A percentile compares a stretch with the other conserved stretches of the same genome.
phyloP scores from a whole-genome alignment of 1,140 invertebrate genomes.

The Habropoda laboriosa region DNA sequence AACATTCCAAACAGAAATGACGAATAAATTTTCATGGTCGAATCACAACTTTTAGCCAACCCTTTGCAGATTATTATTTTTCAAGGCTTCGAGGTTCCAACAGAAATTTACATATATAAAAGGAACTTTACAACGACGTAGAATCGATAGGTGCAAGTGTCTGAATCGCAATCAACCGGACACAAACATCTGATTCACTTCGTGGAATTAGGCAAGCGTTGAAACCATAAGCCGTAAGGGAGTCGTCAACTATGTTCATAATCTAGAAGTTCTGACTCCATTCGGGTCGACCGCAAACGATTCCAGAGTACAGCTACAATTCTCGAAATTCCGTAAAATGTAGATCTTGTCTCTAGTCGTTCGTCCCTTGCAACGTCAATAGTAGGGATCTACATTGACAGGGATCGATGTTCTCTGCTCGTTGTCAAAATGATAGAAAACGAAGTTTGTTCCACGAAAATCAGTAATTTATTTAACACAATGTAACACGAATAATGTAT shows the following conservation, averaged over 20 bases:
- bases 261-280: conserved; percentile 47
- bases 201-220: conserved; percentile 49
- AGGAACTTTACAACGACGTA: too few species aligned
- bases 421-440: not conserved
- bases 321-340: conserved; percentile 17
- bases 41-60: too few species aligned
- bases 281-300: conserved; percentile 39
- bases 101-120: too few species aligned
- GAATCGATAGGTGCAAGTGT: not conserved
- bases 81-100: too few species aligned
- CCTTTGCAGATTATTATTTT: too few species aligned
- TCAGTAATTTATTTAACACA: too few species aligned
- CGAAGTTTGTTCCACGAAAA: too few species aligned
- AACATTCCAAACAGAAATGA: not conserved
- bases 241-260: conserved; percentile 58
- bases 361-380: not conserved
- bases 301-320: conserved; percentile 11
- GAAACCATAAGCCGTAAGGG: conserved; percentile 43
- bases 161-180: conserved; percentile 24
- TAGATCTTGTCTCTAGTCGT: not conserved
- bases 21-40: not conserved
- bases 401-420: not conserved
- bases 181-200: conserved; percentile 49
- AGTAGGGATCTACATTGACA: not conserved
- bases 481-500: too few species aligned